Conservation (phyloP, 2,113 vertebrate species). For the cattle (Bos taurus) region ARS-UCD2.0 NC_037329.1:72538501-72539000, state of each 20-base stretch:
- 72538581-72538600: neutral
- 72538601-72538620: accelerated
- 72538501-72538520: neutral
- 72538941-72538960: neutral
- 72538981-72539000: neutral
- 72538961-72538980: neutral
- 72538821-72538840: neutral
- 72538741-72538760: neutral
- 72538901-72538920: neutral
- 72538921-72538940: neutral
- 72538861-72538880: neutral
- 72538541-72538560: neutral
- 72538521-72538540: neutral
- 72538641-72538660: neutral
- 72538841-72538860: neutral
- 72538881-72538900: neutral
- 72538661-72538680: neutral
- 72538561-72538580: neutral
- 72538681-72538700: neutral
- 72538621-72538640: neutral
- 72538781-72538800: neutral
- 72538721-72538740: neutral
- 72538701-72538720: neutral
- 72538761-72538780: neutral
- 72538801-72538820: neutral